Conservation (phyloP, 2,797 vertebrate genomes). For the Taeniopygia guttata region DNA sequence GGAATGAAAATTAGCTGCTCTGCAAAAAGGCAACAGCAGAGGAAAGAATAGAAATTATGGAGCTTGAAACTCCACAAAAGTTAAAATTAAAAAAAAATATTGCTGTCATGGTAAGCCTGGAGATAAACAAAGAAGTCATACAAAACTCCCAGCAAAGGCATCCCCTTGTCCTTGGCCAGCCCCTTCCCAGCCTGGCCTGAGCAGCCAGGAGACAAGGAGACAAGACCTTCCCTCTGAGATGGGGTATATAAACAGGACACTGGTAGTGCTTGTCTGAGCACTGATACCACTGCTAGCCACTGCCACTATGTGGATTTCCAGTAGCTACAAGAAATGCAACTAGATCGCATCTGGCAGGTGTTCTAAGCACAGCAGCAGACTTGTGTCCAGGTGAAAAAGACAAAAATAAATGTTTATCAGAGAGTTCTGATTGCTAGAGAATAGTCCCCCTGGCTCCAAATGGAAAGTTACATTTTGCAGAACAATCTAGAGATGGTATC, state of each 20-base stretch:
- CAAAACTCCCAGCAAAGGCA: not conserved
- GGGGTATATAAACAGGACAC: not conserved
- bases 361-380: not conserved
- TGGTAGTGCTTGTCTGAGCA: not conserved
- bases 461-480: slow-evolving; percentile 56
- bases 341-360: not conserved
- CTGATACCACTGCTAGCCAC: not conserved
- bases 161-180: not conserved
- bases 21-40: not conserved
- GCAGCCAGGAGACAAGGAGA: not conserved
- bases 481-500: slow-evolving; percentile 50
- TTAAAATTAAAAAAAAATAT: not conserved
- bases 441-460: not conserved
- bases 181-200: not conserved
- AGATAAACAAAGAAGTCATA: not conserved
- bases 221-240: not conserved
- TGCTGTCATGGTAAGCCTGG: not conserved
- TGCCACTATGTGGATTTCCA: not conserved
- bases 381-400: not conserved
- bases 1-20: slow-evolving; percentile 34
- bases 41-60: not conserved
- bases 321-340: not conserved
- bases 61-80: not conserved
- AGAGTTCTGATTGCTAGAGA: slow-evolving; percentile 29
- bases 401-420: slow-evolving; percentile 44